Evolutionary conservation across 1,140 invertebrate species (phyloP).

Genomic region (Diabrotica undecimpunctata): DNA sequence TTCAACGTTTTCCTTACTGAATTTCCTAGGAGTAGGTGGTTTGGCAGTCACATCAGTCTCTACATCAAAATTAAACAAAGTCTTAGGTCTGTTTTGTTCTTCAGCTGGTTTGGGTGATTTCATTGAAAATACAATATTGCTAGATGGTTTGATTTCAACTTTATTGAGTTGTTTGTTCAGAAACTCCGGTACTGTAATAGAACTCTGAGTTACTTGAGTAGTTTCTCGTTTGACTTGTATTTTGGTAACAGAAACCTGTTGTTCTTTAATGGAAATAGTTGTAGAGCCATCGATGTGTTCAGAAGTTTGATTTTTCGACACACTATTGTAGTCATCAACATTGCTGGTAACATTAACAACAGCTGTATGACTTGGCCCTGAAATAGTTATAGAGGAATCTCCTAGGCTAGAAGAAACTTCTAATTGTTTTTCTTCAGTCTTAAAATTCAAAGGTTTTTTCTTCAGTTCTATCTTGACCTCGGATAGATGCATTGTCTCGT

Average conservation of each 20-base stretch:
- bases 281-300: slow-evolving; percentile 19
- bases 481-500: slow-evolving; percentile 39
- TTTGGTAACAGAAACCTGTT: slow-evolving; percentile 43
- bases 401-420: not conserved
- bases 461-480: slow-evolving; percentile 24
- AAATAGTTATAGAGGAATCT: slow-evolving; percentile 37
- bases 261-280: slow-evolving; percentile 26
- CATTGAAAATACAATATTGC: slow-evolving; percentile 60
- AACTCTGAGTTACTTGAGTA: slow-evolving; percentile 27
- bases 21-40: slow-evolving; percentile 40
- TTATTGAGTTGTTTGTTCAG: slow-evolving; percentile 66
- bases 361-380: slow-evolving; percentile 45
- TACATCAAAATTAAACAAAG: slow-evolving; percentile 25
- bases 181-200: slow-evolving; percentile 60
- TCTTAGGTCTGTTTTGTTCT: slow-evolving; percentile 29
- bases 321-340: slow-evolving; percentile 23
- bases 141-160: slow-evolving; percentile 57
- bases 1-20: slow-evolving; percentile 52
- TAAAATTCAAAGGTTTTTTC: slow-evolving; percentile 14
- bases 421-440: slow-evolving; percentile 9
- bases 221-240: slow-evolving; percentile 40
- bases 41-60: slow-evolving; percentile 7
- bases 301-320: slow-evolving; percentile 14
- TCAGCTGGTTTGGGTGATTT: slow-evolving; percentile 35
- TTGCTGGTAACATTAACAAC: slow-evolving; percentile 39